Conservation (phyloP, 2,113 vertebrate species). For the Hippocampus zosterae region DNA sequence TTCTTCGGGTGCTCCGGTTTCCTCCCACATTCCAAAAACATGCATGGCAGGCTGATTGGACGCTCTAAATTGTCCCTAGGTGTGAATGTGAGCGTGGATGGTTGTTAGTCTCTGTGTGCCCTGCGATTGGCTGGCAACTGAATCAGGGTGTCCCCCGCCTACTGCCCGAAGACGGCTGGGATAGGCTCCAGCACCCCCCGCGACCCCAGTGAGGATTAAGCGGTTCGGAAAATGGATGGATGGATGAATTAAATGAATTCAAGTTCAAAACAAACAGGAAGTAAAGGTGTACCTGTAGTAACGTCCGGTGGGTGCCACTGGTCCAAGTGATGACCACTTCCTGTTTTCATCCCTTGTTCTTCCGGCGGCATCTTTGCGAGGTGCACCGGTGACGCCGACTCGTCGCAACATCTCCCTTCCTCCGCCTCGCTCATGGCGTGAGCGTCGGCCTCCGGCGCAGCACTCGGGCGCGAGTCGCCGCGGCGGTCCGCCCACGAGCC, state of each 20-base stretch:
- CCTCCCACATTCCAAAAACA: too few relatives aligned
- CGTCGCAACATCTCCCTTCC: constrained; percentile 25
- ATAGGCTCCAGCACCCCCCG: too few relatives aligned
- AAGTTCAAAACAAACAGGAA: background rate
- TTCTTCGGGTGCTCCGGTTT: too few relatives aligned
- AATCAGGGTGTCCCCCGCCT: too few relatives aligned
- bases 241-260: background rate
- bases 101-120: too few relatives aligned
- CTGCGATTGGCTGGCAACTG: too few relatives aligned
- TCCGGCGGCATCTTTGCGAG: constrained; percentile 7
- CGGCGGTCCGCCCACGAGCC: constrained; percentile 31
- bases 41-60: too few relatives aligned
- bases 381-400: constrained; percentile 5
- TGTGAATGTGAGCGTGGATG: too few relatives aligned
- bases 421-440: background rate
- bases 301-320: constrained; percentile 16
- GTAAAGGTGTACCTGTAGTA: background rate
- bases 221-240: too few relatives aligned
- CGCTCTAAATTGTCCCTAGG: too few relatives aligned
- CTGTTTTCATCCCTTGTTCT: background rate
- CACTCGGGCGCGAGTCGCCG: background rate
- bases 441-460: constrained; percentile 2
- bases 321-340: constrained; percentile 15
- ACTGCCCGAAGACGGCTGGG: too few relatives aligned
- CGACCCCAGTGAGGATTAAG: too few relatives aligned